Conservation (phyloP, 2,113 vertebrate genomes). For the Zosterops japonicus region DNA sequence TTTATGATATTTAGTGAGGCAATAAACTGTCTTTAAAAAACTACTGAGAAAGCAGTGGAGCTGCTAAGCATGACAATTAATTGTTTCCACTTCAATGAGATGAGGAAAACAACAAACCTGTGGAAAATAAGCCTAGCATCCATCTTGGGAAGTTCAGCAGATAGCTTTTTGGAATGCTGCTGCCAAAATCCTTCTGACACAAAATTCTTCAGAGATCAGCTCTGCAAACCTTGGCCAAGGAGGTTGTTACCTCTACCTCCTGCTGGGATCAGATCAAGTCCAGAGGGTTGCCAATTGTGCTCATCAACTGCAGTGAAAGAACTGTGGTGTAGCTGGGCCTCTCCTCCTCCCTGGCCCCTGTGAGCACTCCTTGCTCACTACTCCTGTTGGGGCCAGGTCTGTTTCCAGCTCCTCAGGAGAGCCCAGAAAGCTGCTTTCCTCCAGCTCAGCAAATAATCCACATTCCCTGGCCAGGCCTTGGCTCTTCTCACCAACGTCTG, state of each 20-base stretch:
- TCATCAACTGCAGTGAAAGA: neutral
- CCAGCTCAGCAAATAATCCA: neutral
- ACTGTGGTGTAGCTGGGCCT: neutral
- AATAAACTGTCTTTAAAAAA: neutral
- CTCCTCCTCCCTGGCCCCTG: neutral
- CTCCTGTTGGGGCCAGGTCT: fast-evolving
- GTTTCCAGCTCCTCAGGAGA: neutral
- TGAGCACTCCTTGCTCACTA: fast-evolving
- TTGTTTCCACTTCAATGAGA: neutral
- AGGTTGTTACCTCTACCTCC: neutral
- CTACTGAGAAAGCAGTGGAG: neutral
- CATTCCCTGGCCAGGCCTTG: neutral
- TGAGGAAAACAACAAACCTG: neutral
- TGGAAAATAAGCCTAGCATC: neutral
- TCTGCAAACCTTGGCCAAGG: neutral
- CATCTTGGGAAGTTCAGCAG: neutral
- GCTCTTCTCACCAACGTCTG: neutral
- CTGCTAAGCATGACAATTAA: neutral
- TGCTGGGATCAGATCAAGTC: neutral
- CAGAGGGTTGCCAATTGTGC: neutral
- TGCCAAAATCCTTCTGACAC: neutral
- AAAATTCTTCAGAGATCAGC: neutral
- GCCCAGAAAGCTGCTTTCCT: neutral
- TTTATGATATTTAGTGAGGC: neutral
- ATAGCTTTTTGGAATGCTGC: neutral